These are phyloP conservation scores for Cataglyphis livida DNA, from an alignment of 2,888 invertebrate species.

Conservation along the genomic window DNA sequence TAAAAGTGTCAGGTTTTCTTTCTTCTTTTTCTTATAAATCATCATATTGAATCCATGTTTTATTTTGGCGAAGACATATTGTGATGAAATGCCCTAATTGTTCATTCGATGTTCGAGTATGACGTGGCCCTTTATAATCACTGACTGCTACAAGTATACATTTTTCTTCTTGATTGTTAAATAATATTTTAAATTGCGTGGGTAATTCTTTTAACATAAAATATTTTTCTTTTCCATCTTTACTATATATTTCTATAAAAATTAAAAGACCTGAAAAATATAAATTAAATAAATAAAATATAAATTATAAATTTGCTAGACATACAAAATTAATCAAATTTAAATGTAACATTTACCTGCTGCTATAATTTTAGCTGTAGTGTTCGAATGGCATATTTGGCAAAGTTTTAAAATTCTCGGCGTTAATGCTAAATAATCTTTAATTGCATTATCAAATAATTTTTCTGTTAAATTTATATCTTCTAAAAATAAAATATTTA, in stretches of 20 bases:
- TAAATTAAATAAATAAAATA: not conserved
- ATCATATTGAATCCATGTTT: not conserved
- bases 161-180: not conserved
- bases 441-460: not conserved
- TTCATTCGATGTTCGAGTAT: not conserved
- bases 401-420: not conserved
- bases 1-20: not conserved
- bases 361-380: not conserved
- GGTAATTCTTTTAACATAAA: slow-evolving; percentile 16
- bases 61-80: not conserved
- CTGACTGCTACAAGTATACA: not conserved
- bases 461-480: not conserved
- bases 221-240: not conserved
- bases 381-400: not conserved
- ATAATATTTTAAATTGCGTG: not conserved
- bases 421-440: not conserved
- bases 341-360: not conserved
- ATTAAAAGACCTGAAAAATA: not conserved
- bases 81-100: not conserved
- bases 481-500: not conserved
- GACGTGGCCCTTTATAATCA: not conserved
- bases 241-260: not conserved
- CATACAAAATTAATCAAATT: not conserved
- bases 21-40: not conserved
- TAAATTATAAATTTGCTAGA: too few relatives aligned